phyloP scores from a whole-genome alignment of 92 coral and sea anemone genomes.

The Epizoanthus rinbou region DNA sequence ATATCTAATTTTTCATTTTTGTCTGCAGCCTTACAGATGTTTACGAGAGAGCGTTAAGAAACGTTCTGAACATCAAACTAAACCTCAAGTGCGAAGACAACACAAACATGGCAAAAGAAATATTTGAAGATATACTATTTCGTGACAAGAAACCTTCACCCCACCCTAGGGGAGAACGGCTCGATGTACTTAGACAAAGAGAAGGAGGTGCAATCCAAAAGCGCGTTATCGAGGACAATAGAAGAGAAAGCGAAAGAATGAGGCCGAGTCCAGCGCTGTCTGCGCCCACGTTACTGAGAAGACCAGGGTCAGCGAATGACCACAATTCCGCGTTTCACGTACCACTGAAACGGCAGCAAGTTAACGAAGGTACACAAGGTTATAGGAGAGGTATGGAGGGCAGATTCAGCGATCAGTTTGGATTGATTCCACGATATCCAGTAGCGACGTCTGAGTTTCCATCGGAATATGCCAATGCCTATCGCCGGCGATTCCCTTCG shows the following conservation, averaged over 20 bases:
- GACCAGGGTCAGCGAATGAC: constrained; percentile 27
- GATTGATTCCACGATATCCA: constrained; percentile 24
- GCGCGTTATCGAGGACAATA: constrained; percentile 5
- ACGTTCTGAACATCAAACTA: constrained; percentile 27
- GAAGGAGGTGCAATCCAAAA: neutral
- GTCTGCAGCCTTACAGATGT: constrained; percentile 35
- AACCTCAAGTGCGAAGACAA: constrained; percentile 46
- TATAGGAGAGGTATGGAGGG: constrained; percentile 15
- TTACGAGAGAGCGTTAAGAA: constrained; percentile 36
- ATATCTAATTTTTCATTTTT: neutral
- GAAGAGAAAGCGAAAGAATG: neutral
- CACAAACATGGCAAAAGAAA: constrained; percentile 28
- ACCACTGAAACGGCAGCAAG: constrained; percentile 33
- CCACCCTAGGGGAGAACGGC: neutral
- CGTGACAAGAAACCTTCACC: constrained; percentile 22
- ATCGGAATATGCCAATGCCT: constrained; percentile 1
- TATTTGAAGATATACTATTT: constrained; percentile 19
- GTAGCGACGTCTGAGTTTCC: constrained; percentile 4
- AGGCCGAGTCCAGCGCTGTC: neutral
- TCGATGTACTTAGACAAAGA: neutral
- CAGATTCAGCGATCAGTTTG: constrained; percentile 25
- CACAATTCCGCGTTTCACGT: constrained; percentile 43
- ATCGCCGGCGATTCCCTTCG: constrained; percentile 20
- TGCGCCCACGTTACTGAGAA: constrained; percentile 37
- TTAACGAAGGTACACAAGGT: constrained; percentile 9